Evolutionary conservation across 2,797 vertebrate species (phyloP), one percentile per base, ranked within the genome.

Genomic region (Myotis daubentonii): DNA sequence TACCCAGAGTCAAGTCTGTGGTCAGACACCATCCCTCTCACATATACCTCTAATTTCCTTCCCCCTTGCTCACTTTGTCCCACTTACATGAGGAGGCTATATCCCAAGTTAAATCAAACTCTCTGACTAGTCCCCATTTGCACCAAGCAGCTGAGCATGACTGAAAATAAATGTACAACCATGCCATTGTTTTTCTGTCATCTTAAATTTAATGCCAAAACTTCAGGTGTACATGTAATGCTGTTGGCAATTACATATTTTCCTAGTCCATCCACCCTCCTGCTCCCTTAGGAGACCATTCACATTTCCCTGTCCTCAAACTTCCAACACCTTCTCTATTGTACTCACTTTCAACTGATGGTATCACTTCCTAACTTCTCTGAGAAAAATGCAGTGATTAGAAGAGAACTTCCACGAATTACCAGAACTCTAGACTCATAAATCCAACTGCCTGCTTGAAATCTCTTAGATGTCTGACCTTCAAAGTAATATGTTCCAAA

Each of bases 121-220:
- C 44, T 62, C 51, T 57, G 55, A 60, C 23, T 66, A 30, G 12
- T 72, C 47, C 47, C 55, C 16, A 33, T 30, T 49, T 20, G 19
- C 44, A 87, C 66, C 60, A 55, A 38, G 25, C 25, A 86, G 51
- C 30, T 72, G 25, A 87, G n/a, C 36, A 57, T n/a, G 28, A n/a
- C 75, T 76, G 6, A 47, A 65, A 86, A 94, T 57, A 75, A 38
- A 68, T 33, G 79, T 1, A 78, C 38, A 71, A 33, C 9, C 20
- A 38, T 33, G 20, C 22, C 86, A 82, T 36, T 65, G 22, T 57
- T 90, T 41, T 25, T 62, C 76, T n/a, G n/a, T 87, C 70, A 90
- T 65, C 83, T 79, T 74, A 93, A 84, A 85, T 44, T 41, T 68
- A 80, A 44, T 44, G 44, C 78, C 87, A 79, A 88, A 91, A 22